Evolutionary conservation across 2,113 vertebrate species (phyloP).

Genomic region (Orcinus orca): DNA sequence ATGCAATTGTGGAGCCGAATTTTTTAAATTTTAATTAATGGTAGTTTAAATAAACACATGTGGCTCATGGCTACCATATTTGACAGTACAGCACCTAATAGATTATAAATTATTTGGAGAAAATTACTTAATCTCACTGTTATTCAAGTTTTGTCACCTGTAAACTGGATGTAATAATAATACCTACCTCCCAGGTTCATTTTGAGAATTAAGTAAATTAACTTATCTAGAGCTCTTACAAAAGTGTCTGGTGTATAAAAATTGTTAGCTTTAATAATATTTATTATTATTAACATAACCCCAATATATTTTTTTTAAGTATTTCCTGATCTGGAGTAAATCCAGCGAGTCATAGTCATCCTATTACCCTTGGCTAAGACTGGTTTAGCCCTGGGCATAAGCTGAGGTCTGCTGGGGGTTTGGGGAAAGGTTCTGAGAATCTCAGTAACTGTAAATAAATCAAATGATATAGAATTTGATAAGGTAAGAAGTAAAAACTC

Average conservation of each 20-base stretch:
- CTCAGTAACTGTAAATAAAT: not conserved
- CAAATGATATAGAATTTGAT: not conserved
- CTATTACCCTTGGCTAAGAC: not conserved
- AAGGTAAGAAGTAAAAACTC: not conserved
- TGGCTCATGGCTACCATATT: not conserved
- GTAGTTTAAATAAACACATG: not conserved
- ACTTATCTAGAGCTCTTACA: not conserved
- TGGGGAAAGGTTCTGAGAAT: not conserved
- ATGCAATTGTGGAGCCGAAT: not conserved
- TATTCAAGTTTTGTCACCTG: not conserved
- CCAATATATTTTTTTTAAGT: not conserved
- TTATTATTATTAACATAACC: not conserved
- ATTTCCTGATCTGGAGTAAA: not conserved
- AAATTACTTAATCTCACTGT: not conserved
- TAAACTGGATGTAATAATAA: not conserved
- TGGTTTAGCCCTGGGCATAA: not conserved
- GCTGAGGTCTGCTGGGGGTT: not conserved
- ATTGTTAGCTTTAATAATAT: not conserved
- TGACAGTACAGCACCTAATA: not conserved
- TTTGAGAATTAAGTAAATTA: conserved; percentile 25
- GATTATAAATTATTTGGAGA: not conserved
- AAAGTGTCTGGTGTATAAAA: not conserved
- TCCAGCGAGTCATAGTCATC: not conserved
- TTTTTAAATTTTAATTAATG: not conserved
- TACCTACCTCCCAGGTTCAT: not conserved